Base-by-base conservation (phyloP, 2,888 invertebrate species). In the Polyommatus iphigenia region DNA sequence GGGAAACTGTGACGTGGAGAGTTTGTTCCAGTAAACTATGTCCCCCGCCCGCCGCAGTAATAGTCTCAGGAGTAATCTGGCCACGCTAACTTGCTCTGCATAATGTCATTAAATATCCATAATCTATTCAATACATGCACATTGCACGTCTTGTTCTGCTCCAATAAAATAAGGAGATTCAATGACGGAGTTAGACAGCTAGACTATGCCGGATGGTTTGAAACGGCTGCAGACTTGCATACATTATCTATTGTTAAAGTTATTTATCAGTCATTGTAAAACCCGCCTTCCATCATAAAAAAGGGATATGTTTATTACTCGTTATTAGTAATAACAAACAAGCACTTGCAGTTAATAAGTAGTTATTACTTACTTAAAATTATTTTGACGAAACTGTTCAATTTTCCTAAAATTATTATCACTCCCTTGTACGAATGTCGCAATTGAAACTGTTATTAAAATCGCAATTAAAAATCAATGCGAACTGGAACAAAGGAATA, bases 41-140 rank as follows among this genome's bases (percentile, higher is more conserved):
- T 75, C 75, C 50, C 18, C 54, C 75, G 29, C 54, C 75, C 46
- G 41, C 75, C 54, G 50, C 50, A 54, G 50, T 54, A 75, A 75
- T 75, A 24, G 75, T 75, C 75, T 41, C 72, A 29, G 54, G 75
- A 50, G 75, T 29, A 50, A 75, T 75, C 20, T 75, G 75, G 50
- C 75, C 32, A 50, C 50, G 54, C 29, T 75, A 75, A 50, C 75
- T 46, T 73, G 75, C 7, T 50, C 75, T 54, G 54, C 50, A 54
- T 71, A 71, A 71, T 46, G 41, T 41, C 73, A 46, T 73, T 73
- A 73, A 73, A 73, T 73, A 73, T 73, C n/a, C 73, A 73, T 73
- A 41, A 73, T 73, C 46, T 73, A 41, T 73, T 41, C 46, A 46
- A 32, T 32, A 67, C 67, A 67, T 67, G 67, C 67, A 67, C 67